phyloP scores from a whole-genome alignment of 2,113 vertebrate species.

The Lamprologus lemairii region DNA sequence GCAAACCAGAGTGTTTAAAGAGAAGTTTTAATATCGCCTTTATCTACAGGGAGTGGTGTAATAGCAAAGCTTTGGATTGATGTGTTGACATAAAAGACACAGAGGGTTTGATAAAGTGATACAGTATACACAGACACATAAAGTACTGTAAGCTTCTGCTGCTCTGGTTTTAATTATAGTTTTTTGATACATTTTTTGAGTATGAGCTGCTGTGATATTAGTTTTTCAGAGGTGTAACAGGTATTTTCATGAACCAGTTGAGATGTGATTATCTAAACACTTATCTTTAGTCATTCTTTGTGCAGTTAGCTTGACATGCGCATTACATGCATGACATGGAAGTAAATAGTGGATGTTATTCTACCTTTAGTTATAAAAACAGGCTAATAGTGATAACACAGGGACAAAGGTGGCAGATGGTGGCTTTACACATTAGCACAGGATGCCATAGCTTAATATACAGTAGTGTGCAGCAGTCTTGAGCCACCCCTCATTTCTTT shows the following conservation, averaged over 20 bases:
- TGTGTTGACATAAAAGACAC: not conserved
- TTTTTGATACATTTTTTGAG: not conserved
- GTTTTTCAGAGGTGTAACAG: not conserved
- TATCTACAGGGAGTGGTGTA: not conserved
- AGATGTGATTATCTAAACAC: not conserved
- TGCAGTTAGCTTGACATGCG: rapidly evolving
- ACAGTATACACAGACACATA: not conserved
- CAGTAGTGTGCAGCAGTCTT: not conserved
- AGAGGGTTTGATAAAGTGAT: not conserved
- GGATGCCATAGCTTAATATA: not conserved
- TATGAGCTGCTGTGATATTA: not conserved
- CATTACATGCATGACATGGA: not conserved
- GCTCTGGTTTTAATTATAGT: not conserved
- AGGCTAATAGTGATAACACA: not conserved
- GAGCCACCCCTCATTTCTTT: not conserved
- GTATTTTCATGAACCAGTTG: not conserved
- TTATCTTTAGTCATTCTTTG: not conserved
- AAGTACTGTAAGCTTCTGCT: not conserved
- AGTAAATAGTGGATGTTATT: not conserved
- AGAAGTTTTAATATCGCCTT: not conserved
- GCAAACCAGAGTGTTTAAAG: constrained; percentile 35
- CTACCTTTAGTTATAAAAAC: not conserved
- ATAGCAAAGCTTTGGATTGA: not conserved
- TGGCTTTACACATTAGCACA: not conserved
- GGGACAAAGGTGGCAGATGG: not conserved